These are phyloP conservation scores for Globodera rostochiensis DNA, from an alignment of 1,140 invertebrate genomes.

Conservation along the genomic window DNA sequence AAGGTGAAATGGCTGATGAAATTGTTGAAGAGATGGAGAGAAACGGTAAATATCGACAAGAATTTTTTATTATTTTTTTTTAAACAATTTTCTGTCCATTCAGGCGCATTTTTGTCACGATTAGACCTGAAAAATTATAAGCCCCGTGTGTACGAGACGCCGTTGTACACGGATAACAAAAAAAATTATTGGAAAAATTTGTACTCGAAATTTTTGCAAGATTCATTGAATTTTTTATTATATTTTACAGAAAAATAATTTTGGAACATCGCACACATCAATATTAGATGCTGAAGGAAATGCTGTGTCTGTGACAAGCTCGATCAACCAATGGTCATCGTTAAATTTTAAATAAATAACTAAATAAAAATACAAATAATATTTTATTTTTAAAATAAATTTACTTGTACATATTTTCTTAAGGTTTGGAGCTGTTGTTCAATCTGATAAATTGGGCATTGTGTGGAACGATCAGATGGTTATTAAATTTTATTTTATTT, in stretches of 20 bases:
- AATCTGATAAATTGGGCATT: conserved; percentile 79
- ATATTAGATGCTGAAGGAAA: conserved; percentile 83
- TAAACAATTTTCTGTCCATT: conserved; percentile 14
- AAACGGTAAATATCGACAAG: conserved; percentile 48
- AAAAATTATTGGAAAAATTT: not conserved
- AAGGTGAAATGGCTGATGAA: conserved; percentile 52
- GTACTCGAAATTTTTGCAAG: conserved; percentile 27
- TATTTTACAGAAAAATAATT: conserved; percentile 49
- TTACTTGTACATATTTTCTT: too few species aligned
- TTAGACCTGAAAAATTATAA: conserved; percentile 58
- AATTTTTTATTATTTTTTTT: conserved; percentile 10
- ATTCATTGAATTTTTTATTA: conserved; percentile 1
- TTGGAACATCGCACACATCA: conserved; percentile 85
- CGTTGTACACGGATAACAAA: conserved; percentile 18
- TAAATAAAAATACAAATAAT: not conserved
- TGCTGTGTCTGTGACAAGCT: conserved; percentile 87
- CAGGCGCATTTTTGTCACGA: conserved; percentile 51
- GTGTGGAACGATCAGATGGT: conserved; percentile 90
- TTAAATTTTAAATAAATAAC: not conserved
- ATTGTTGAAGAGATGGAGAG: conserved; percentile 59
- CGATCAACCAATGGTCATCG: conserved; percentile 78
- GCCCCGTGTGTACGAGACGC: conserved; percentile 68
- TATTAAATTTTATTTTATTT: conserved; percentile 71
- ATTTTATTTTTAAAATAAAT: not conserved
- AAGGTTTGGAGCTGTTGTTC: conserved; percentile 26